These are phyloP conservation scores for Panulirus ornatus DNA, from an alignment of 1,140 invertebrate genomes.

Conservation along the genomic window DNA sequence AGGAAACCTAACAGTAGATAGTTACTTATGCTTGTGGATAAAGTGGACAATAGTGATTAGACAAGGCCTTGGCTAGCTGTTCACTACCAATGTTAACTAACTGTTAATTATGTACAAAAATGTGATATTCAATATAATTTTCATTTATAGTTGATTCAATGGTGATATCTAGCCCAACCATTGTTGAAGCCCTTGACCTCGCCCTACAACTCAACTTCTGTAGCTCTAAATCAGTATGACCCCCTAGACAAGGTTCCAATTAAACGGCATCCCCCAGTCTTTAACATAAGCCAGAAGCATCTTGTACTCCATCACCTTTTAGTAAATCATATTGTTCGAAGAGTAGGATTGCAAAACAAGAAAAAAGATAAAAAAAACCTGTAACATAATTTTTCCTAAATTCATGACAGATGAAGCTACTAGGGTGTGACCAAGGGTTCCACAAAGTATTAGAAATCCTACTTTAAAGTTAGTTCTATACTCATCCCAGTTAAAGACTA, in stretches of 20 bases:
- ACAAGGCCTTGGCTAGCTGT: constrained; percentile 53
- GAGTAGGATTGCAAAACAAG: no score
- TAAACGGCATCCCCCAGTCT: no score
- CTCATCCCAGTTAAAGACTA: neutral
- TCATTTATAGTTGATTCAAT: constrained; percentile 5
- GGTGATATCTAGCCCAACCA: constrained; percentile 23
- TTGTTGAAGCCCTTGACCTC: constrained; percentile 9
- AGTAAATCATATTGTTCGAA: no score
- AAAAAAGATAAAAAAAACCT: no score
- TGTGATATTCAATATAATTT: constrained; percentile 41
- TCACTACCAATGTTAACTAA: constrained; percentile 43
- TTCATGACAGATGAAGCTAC: neutral
- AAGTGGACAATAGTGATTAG: constrained; percentile 51
- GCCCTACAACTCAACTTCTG: neutral
- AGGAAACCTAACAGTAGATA: constrained; percentile 17
- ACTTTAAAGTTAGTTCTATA: constrained; percentile 16
- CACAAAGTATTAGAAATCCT: constrained; percentile 1
- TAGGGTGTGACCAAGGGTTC: constrained; percentile 17
- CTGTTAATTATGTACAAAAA: constrained; percentile 59
- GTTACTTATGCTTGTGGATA: constrained; percentile 51
- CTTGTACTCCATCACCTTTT: no score
- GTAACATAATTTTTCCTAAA: neutral
- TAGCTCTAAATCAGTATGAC: neutral
- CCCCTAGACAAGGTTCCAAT: no score
- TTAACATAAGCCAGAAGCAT: no score